These are phyloP conservation scores for Rousettus leschenaultii DNA, from an alignment of 2,113 vertebrate species.

Conservation along the genomic window DNA sequence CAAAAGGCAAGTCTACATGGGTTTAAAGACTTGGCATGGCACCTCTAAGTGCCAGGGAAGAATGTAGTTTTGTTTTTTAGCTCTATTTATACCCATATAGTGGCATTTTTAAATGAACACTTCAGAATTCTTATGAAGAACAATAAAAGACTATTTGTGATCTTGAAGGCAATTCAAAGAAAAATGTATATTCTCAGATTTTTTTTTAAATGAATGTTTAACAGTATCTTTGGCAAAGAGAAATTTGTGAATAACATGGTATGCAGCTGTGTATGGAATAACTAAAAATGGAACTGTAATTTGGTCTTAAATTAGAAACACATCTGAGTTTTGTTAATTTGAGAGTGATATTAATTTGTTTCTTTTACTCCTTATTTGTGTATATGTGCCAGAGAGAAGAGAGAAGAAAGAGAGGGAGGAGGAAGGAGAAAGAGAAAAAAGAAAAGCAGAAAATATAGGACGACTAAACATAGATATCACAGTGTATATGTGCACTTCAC, in stretches of 20 bases:
- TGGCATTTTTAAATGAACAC: not conserved
- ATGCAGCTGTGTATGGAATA: conserved; percentile 63
- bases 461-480: not conserved
- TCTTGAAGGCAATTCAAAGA: conserved; percentile 3
- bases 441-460: not conserved
- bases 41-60: not conserved
- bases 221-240: conserved; percentile 32
- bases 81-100: not conserved
- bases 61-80: not conserved
- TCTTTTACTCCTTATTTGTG: conserved; percentile 49
- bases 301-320: conserved; percentile 70
- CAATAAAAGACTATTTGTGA: not conserved
- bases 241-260: conserved; percentile 49
- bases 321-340: conserved; percentile 69
- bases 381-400: not conserved
- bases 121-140: not conserved
- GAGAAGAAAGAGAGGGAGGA: not conserved
- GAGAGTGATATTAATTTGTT: conserved; percentile 64
- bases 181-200: conserved; percentile 37
- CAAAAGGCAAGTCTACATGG: not conserved
- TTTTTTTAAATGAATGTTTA: not conserved
- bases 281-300: conserved; percentile 56
- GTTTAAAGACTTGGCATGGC: not conserved
- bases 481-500: not conserved
- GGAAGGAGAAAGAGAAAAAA: not conserved